Evolutionary conservation across 2,113 vertebrate genomes (phyloP).

Genomic region (Apus apus): DNA sequence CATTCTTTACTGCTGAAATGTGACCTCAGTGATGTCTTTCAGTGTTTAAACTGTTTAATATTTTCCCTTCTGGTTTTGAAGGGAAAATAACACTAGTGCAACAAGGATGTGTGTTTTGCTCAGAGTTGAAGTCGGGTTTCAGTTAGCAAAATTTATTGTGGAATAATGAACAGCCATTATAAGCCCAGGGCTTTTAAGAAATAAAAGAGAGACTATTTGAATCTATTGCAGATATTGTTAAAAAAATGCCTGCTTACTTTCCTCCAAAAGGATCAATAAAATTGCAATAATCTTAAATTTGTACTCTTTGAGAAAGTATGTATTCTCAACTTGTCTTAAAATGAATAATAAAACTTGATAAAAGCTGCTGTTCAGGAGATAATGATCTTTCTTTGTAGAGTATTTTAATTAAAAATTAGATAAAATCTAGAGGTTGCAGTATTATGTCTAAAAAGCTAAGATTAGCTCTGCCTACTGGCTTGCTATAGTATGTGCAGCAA

Average conservation of each 20-base stretch:
- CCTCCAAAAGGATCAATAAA: background rate
- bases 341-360: background rate
- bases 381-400: background rate
- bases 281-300: background rate
- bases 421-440: constrained; percentile 36
- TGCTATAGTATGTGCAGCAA: background rate
- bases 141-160: constrained; percentile 11
- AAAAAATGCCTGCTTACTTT: background rate
- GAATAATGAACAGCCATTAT: constrained; percentile 2
- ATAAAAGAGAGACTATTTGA: background rate
- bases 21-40: constrained; percentile 50
- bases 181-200: background rate
- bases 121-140: background rate
- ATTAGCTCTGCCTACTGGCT: background rate
- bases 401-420: constrained; percentile 56
- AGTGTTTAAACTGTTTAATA: constrained; percentile 24
- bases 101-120: background rate
- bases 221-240: background rate
- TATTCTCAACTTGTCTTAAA: background rate
- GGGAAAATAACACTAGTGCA: background rate
- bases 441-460: background rate
- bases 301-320: background rate
- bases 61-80: background rate
- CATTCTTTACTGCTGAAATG: constrained; percentile 59
- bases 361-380: constrained; percentile 14